Evolutionary conservation across 2,888 invertebrate genomes (phyloP).

Genomic region (Volucella bombylans): DNA sequence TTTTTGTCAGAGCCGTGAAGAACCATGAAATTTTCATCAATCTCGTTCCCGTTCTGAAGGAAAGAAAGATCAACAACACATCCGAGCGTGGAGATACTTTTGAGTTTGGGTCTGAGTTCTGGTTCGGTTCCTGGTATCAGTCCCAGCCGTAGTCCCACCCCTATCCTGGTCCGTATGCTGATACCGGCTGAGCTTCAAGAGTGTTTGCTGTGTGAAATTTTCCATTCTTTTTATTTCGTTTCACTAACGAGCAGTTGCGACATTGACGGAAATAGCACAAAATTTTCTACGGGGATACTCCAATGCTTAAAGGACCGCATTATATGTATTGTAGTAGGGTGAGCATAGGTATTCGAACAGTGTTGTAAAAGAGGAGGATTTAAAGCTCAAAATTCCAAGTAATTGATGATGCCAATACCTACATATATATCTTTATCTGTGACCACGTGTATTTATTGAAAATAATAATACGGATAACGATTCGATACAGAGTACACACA

Average conservation of each 20-base stretch:
- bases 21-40: slow-evolving; percentile 62
- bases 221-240: slow-evolving; percentile 2
- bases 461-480: slow-evolving; percentile 13
- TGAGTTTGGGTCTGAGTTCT: slow-evolving; percentile 5
- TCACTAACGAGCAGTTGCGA: not conserved
- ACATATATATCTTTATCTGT: not conserved
- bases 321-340: too few relatives aligned
- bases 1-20: slow-evolving; percentile 21
- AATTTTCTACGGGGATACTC: too few relatives aligned
- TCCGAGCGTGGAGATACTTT: not conserved
- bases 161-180: too few relatives aligned
- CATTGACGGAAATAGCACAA: slow-evolving; percentile 5
- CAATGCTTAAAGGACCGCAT: too few relatives aligned
- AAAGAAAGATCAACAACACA: slow-evolving; percentile 21
- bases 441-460: not conserved
- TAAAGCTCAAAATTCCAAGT: slow-evolving; percentile 47
- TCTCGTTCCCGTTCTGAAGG: slow-evolving; percentile 18
- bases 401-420: slow-evolving; percentile 50
- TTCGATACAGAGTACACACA: not conserved
- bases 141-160: too few relatives aligned
- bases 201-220: slow-evolving; percentile 8
- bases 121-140: not conserved
- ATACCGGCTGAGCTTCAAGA: too few relatives aligned
- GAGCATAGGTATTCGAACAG: too few relatives aligned
- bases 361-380: slow-evolving; percentile 22